Conservation (phyloP, 1,140 invertebrate genomes). For the Melitaea cinxia region DNA sequence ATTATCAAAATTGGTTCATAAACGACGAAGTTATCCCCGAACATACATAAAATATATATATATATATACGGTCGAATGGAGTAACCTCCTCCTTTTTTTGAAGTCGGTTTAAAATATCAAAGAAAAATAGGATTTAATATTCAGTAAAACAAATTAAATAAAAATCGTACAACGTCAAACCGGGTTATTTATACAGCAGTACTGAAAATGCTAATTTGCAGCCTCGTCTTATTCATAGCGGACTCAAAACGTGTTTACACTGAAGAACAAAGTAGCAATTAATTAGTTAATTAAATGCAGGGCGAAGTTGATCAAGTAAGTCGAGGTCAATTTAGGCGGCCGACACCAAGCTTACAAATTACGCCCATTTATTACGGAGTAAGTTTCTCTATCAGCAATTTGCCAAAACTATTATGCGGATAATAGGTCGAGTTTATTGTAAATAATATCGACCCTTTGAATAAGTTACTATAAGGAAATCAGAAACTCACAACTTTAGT, state of each 20-base stretch:
- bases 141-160: neutral
- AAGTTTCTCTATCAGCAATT: slow-evolving; percentile 67
- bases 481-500: slow-evolving; percentile 9
- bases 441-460: slow-evolving; percentile 36
- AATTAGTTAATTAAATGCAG: slow-evolving; percentile 35
- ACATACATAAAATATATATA: too few species aligned
- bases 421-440: slow-evolving; percentile 48
- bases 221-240: neutral
- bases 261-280: slow-evolving; percentile 17
- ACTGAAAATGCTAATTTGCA: neutral
- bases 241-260: slow-evolving; percentile 4
- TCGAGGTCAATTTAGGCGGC: slow-evolving; percentile 39
- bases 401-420: slow-evolving; percentile 52
- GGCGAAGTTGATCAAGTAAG: slow-evolving; percentile 33
- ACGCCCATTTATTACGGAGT: slow-evolving; percentile 55
- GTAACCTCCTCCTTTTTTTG: too few species aligned
- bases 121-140: too few species aligned
- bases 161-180: too few species aligned
- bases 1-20: too few species aligned
- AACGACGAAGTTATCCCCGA: too few species aligned
- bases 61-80: too few species aligned
- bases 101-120: too few species aligned
- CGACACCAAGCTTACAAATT: slow-evolving; percentile 53
- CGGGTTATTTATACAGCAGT: too few species aligned
- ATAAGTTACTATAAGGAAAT: slow-evolving; percentile 24